Evolutionary conservation across 2,113 vertebrate species (phyloP).

Genomic region (Rafetus swinhoei): DNA sequence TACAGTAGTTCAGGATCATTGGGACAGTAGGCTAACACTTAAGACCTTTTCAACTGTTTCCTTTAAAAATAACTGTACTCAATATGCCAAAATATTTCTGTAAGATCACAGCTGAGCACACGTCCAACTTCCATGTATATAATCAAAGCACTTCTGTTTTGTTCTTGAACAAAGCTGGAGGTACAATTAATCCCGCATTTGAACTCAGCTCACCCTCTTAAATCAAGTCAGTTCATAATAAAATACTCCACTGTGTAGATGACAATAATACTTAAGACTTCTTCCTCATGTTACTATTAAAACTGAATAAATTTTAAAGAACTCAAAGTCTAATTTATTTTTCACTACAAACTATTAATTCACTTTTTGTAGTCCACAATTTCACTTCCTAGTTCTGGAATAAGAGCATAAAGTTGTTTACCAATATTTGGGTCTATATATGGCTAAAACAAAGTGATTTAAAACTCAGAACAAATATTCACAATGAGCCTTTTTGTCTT

Average conservation of each 20-base stretch:
- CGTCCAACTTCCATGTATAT: not conserved
- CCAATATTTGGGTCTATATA: not conserved
- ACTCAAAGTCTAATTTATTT: conserved; percentile 45
- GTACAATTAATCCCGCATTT: not conserved
- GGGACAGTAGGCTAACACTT: not conserved
- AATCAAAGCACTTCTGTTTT: not conserved
- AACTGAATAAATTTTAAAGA: conserved; percentile 20
- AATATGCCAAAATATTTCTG: not conserved
- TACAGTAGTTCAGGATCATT: not conserved
- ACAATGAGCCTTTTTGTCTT: not conserved
- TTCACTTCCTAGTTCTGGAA: not conserved
- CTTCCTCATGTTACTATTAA: conserved; percentile 4
- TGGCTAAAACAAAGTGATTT: not conserved
- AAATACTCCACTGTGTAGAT: conserved; percentile 21
- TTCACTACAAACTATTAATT: not conserved
- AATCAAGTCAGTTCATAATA: conserved; percentile 3
- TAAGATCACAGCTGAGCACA: not conserved
- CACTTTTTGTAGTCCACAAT: conserved; percentile 9
- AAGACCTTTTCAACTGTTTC: not conserved
- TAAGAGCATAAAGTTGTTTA: not conserved
- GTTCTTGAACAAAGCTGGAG: not conserved
- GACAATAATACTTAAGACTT: conserved; percentile 47
- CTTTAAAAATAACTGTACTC: not conserved
- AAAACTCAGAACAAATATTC: not conserved
- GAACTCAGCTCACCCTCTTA: conserved; percentile 21